Evolutionary conservation across 2,797 vertebrate genomes (phyloP), one percentile per base, ranked within the genome.

Genomic region (Cygnus olor): DNA sequence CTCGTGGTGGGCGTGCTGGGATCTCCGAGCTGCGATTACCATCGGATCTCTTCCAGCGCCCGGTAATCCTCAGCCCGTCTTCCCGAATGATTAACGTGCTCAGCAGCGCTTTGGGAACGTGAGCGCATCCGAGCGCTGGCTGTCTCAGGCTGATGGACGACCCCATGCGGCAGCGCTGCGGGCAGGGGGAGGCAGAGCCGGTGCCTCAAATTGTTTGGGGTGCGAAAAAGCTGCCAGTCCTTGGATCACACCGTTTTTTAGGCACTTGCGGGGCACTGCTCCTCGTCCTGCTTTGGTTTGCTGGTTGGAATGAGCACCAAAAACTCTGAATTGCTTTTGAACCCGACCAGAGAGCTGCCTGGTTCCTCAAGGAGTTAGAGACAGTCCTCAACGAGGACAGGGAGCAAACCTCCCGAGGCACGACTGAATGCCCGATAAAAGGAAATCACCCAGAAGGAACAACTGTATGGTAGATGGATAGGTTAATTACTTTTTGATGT

Each of bases 401-500:
- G 51, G 51, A 53, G 25, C 51, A 18, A 15, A 13, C 3, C 81
- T 83, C 11, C 20, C 16, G 27, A 18, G 16, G 16, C 89, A 64
- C 73, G 77, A 82, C 54, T 56, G 64, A 87, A 58, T 2, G 2
- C 30, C 5, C 20, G 9, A 69, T 45, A 36, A 51, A 68, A 77
- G 73, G 6, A 61, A 86, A 34, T 51, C 0, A 0, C 15, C 86
- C 11, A 5, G 21, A 83, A 73, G 53, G 74, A 66, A 28, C 13
- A 38, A 32, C 32, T 86, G 0, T 71, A 5, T 40, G 32, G 24
- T 72, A 57, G 49, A 80, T 45, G 28, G 90, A 53, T 36, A 82
- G 51, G 69, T 94, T 95, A 87, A 86, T 82, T 71, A 32, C 38
- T 83, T 95, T 89, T 60, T 90, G 42, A 77, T 90, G 61, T 71